Base-by-base conservation (phyloP, 1,140 invertebrate genomes). In the Bradynema listronoti region DNA sequence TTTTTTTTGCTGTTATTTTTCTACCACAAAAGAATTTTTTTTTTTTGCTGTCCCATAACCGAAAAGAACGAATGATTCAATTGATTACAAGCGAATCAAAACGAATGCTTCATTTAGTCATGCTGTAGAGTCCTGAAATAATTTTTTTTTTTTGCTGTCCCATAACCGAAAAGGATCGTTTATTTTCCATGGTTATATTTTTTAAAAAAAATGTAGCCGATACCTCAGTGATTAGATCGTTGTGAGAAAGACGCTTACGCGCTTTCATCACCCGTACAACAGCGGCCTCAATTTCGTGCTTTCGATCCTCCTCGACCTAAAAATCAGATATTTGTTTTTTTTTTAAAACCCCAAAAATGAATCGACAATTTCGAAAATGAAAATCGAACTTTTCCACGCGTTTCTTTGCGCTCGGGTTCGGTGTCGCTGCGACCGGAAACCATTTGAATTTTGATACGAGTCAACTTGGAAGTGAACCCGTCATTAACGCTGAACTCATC, bases 241-340 rank as follows among this genome's bases (percentile, higher is more conserved):
- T 94, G 69, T 82, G 81, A 54, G 79, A 69, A 85, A 98, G 87
- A 74, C 87, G 86, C 83, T 96, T 96, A 55, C 94, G 84, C 25
- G 90, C 89, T 82, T 99, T 99, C 95, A 99, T 99, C 73, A 99
- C 96, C 73, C 95, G 85, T 46, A 99, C 95, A 77, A 99, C 95
- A 39, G 94, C 93, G 39, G 95, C 95, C 83, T 99, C 94, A 63
- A 99, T 98, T 83, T 98, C 94, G 80, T 98, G 92, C 80, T 98
- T 98, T 61, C 94, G 84, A 81, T 99, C 94, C 80, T 99, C 95
- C 78, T 99, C 94, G 11, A 96, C 70, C 75, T 74, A 63, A 14
- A 43, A 47, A 4, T 3, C 30, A 63, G 16, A 34, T 63, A 41
- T 19, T 16, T 32, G 11, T 3, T 11, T 16, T 14, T 54, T 47